Conservation (phyloP, 2,113 vertebrate species). For the Lamprologus sp. region DNA sequence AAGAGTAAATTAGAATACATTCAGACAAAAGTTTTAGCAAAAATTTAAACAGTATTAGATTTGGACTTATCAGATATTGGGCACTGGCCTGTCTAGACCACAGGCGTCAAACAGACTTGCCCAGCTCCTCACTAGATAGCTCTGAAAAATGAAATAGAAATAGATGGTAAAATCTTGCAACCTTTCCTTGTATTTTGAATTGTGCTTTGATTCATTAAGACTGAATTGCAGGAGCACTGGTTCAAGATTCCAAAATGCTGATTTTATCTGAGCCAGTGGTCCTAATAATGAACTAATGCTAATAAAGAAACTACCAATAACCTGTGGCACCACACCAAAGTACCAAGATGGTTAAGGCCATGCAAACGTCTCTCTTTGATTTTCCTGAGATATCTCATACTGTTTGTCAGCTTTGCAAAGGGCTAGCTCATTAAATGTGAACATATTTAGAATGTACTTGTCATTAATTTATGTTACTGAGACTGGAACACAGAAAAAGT, state of each 20-base stretch:
- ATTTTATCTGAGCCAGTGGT: not conserved
- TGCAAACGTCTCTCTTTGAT: not conserved
- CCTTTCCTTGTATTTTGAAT: not conserved
- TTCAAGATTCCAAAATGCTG: not conserved
- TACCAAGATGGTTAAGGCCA: not conserved
- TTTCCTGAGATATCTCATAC: not conserved
- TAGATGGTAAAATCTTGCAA: not conserved
- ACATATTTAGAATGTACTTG: not conserved
- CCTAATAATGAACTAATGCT: not conserved
- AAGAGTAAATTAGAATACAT: not conserved
- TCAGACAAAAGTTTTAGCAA: not conserved
- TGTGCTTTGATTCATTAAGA: not conserved
- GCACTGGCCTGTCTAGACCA: not conserved
- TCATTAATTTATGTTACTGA: not conserved
- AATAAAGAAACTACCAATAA: not conserved
- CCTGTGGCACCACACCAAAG: not conserved
- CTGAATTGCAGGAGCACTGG: not conserved
- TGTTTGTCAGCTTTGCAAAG: not conserved
- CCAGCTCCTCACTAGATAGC: not conserved
- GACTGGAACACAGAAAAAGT: too few species aligned
- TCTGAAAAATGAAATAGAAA: not conserved
- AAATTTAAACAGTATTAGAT: not conserved
- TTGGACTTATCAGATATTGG: not conserved
- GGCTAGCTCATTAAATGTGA: not conserved
- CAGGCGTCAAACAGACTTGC: not conserved